phyloP scores from a whole-genome alignment of 2,888 invertebrate genomes.

The Sturmia bella region DNA sequence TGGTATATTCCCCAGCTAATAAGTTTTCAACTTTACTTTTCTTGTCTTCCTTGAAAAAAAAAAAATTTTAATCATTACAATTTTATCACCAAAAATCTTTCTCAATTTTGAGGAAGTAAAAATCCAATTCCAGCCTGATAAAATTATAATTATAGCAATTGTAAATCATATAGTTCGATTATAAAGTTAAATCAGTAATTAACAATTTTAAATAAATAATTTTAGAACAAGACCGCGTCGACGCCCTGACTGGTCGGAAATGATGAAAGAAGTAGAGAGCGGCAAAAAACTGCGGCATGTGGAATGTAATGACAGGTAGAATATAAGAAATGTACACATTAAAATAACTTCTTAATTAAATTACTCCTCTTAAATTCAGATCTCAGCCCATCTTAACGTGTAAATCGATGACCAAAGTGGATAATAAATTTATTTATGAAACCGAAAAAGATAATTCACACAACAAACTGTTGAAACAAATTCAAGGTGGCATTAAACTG shows the following conservation, averaged over 20 bases:
- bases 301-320: conserved; percentile 90
- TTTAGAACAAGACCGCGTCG: conserved; percentile 87
- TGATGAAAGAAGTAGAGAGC: conserved; percentile 95
- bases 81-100: too few species aligned
- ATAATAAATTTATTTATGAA: conserved; percentile 92
- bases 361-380: conserved; percentile 76
- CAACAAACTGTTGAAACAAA: conserved; percentile 91
- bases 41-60: too few species aligned
- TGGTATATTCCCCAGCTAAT: too few species aligned
- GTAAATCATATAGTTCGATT: too few species aligned
- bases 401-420: conserved; percentile 86
- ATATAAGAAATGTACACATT: neutral
- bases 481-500: conserved; percentile 88
- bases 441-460: conserved; percentile 91
- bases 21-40: too few species aligned
- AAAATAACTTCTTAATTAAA: neutral
- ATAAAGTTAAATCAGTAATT: too few species aligned
- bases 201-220: too few species aligned
- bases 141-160: too few species aligned
- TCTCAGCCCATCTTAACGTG: conserved; percentile 85
- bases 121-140: too few species aligned
- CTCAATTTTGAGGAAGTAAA: too few species aligned
- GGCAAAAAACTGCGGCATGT: conserved; percentile 91
- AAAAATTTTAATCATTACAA: too few species aligned
- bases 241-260: conserved; percentile 93